phyloP scores from a whole-genome alignment of 2,888 invertebrate genomes.

The Phytoseiulus persimilis region DNA sequence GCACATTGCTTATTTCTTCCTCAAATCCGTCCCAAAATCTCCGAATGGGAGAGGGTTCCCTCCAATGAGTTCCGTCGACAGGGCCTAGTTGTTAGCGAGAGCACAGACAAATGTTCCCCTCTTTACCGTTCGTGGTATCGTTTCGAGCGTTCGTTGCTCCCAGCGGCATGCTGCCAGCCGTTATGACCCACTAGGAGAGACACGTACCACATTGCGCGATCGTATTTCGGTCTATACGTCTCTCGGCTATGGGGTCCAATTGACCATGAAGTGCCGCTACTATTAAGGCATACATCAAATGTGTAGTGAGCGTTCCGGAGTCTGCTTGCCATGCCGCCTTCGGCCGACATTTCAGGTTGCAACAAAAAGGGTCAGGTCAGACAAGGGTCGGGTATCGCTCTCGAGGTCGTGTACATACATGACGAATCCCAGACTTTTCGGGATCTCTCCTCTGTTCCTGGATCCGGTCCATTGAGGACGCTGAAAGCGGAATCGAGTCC shows the following conservation, averaged over 20 bases:
- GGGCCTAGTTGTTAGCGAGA: too few species aligned
- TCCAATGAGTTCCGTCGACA: too few species aligned
- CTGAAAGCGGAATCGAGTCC: too few species aligned
- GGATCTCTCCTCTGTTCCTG: too few species aligned
- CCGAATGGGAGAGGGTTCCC: too few species aligned
- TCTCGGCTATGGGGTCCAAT: background rate
- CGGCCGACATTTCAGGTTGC: background rate
- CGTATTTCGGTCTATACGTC: background rate
- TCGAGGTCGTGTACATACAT: too few species aligned
- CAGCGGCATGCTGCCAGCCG: background rate
- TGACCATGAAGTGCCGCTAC: background rate
- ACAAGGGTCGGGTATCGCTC: too few species aligned
- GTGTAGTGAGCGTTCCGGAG: background rate
- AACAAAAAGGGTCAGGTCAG: too few species aligned
- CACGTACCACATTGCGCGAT: background rate
- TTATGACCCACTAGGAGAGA: background rate
- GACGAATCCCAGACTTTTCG: too few species aligned
- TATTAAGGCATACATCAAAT: background rate
- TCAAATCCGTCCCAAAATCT: too few species aligned
- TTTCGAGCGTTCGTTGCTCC: background rate
- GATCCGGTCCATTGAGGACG: too few species aligned
- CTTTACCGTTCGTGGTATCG: background rate
- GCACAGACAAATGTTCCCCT: background rate
- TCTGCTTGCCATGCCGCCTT: background rate
- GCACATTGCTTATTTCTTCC: too few species aligned